phyloP scores from a whole-genome alignment of 2,797 vertebrate genomes.

The Peromyscus attwateri region DNA sequence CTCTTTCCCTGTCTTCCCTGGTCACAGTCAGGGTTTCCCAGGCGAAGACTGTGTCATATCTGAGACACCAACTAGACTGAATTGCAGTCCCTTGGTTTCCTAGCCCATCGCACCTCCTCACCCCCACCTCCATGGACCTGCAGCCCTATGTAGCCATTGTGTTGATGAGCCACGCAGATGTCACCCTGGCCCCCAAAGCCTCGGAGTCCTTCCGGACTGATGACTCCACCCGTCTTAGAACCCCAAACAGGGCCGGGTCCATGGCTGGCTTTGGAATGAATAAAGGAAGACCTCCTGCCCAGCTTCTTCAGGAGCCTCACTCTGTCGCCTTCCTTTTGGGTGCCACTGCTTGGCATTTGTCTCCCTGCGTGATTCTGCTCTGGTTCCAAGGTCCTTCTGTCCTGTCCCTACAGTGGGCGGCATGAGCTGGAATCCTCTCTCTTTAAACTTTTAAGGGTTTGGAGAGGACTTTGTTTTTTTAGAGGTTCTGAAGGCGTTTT shows the following conservation, averaged over 20 bases:
- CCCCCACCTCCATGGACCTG: background rate
- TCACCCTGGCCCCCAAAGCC: background rate
- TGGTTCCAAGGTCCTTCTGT: conserved; percentile 1
- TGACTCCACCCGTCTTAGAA: background rate
- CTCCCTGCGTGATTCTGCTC: background rate
- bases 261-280: background rate
- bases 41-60: background rate
- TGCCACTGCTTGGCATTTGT: background rate
- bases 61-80: background rate
- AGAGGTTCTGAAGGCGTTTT: conserved; percentile 21
- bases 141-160: background rate
- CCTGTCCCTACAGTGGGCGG: background rate
- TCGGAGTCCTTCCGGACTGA: background rate
- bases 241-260: background rate
- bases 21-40: conserved; percentile 14
- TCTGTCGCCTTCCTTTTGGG: background rate
- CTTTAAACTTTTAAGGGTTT: background rate
- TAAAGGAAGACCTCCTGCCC: background rate
- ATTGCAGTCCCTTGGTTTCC: conserved; percentile 31
- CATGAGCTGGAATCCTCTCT: background rate
- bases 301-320: background rate
- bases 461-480: background rate
- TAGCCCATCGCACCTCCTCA: background rate
- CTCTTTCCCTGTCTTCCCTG: conserved; percentile 1
- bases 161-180: background rate